Evolutionary conservation across 2,113 vertebrate species (phyloP).

Genomic region (Anarrhichthys ocellatus): DNA sequence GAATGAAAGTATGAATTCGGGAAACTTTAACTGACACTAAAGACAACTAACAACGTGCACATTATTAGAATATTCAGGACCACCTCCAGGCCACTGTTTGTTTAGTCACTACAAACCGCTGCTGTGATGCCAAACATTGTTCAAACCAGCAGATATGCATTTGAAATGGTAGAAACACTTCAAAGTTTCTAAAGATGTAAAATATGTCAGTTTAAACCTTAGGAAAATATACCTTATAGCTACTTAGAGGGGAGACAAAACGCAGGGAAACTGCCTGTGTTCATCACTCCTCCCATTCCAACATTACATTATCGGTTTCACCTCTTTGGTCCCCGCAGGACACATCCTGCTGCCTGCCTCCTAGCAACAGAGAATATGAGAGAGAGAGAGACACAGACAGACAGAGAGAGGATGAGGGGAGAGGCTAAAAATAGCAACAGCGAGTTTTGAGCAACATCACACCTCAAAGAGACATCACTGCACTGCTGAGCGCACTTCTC

Average conservation of each 20-base stretch:
- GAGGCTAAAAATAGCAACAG: constrained; percentile 76
- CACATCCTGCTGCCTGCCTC: constrained; percentile 67
- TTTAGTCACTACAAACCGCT: neutral
- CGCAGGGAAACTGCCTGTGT: neutral
- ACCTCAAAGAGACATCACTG: constrained; percentile 59
- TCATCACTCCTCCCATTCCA: neutral
- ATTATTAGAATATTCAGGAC: neutral
- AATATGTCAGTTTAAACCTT: neutral
- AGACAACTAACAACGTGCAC: neutral
- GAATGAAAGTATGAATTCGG: neutral
- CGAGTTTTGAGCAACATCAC: constrained; percentile 71
- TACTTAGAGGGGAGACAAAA: neutral
- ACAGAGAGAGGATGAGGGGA: constrained; percentile 28
- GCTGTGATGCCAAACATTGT: neutral
- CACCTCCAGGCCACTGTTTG: neutral
- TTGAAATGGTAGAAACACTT: neutral
- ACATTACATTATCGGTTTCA: constrained; percentile 45
- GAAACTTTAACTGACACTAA: neutral
- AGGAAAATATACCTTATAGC: neutral
- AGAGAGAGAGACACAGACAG: neutral
- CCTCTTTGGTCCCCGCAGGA: constrained; percentile 54
- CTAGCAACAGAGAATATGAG: constrained; percentile 70
- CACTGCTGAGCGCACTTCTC: constrained; percentile 53
- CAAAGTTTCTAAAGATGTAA: neutral
- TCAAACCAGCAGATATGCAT: neutral